Base-by-base conservation (phyloP, 2,797 vertebrate genomes). In the Sebastes minor region DNA sequence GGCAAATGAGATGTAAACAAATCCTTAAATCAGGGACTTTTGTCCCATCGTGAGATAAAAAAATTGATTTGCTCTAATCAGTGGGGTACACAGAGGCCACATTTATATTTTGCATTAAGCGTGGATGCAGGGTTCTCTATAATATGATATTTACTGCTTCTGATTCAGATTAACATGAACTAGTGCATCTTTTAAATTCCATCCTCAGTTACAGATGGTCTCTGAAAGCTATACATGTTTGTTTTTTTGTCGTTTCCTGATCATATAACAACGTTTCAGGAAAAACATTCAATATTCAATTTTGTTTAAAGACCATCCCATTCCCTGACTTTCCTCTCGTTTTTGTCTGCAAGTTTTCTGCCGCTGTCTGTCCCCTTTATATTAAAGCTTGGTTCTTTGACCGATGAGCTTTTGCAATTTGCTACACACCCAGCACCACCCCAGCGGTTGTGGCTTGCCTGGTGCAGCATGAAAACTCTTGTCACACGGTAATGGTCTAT, bases 1-100 rank as follows among this genome's bases (percentile, higher is more conserved):
- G 71, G 65, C 27, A 74, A 85, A 82, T 52, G 10, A 76, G n/a
- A 80, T 79, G 78, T 53, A 81, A 77, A 79, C 74, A 87, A 85
- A 71, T 61, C 16, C 81, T 61, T 62, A 80, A 80, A 88, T 83
- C 60, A 73, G 42, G 8, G 27, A 71, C 57, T 80, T 65, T 65
- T 76, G 20, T 76, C 71, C 71, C 16, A 64, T 64, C 8, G 28
- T 60, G 35, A 70, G 25, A 72, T 52, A 46, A 46, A 20, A 63
- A 57, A 22, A 64, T 8, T 0, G 23, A 23, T 56, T 63, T 27
- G 22, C 1, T 25, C 38, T 49, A 68, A 71, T 82, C 67, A 74
- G 61, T 59, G 52, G 33, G n/a, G 13, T 74, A 32, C 30, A 18
- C n/a, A 55, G n/a, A n/a, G 68, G 18, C 35, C 28, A 64, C 25